Evolutionary conservation across 2,113 vertebrate genomes (phyloP).

Genomic region (Euleptes europaea): DNA sequence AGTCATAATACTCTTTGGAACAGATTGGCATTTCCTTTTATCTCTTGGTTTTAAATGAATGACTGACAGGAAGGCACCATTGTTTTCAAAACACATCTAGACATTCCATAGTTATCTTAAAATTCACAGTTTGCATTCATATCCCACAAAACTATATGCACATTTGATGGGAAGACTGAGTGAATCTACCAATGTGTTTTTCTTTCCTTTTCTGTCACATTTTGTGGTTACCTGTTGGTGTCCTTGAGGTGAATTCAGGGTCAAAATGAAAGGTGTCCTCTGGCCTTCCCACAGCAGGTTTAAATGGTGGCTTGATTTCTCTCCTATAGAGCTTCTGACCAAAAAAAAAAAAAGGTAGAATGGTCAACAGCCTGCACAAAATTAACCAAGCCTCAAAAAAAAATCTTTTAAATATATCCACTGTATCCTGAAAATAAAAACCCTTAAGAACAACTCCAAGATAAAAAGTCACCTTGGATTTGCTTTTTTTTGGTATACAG

Average conservation of each 20-base stretch:
- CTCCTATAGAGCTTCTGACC: constrained; percentile 89
- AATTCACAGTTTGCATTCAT: background rate
- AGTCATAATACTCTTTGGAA: background rate
- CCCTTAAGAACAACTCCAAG: no score
- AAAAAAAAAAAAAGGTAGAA: background rate
- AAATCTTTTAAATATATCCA: no score
- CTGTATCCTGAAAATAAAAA: no score
- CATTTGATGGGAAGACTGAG: background rate
- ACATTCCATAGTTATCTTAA: background rate
- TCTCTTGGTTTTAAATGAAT: background rate
- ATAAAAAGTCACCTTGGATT: no score
- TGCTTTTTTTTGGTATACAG: no score
- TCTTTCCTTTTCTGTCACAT: accelerated
- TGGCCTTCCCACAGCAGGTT: constrained; percentile 90
- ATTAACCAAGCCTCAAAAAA: background rate
- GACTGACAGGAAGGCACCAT: background rate
- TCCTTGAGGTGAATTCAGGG: constrained; percentile 93
- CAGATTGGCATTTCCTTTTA: background rate
- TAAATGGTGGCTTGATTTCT: constrained; percentile 93
- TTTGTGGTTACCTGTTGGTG: constrained; percentile 85
- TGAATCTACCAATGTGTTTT: background rate
- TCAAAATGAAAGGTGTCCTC: constrained; percentile 98
- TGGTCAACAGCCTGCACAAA: background rate
- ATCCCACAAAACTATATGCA: background rate
- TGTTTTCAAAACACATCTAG: background rate